Percentiles rank a stretch among this genome's conserved stretches.
Conservation (phyloP, 2,888 invertebrate genomes). For the Glaucopsyche alexis region DNA sequence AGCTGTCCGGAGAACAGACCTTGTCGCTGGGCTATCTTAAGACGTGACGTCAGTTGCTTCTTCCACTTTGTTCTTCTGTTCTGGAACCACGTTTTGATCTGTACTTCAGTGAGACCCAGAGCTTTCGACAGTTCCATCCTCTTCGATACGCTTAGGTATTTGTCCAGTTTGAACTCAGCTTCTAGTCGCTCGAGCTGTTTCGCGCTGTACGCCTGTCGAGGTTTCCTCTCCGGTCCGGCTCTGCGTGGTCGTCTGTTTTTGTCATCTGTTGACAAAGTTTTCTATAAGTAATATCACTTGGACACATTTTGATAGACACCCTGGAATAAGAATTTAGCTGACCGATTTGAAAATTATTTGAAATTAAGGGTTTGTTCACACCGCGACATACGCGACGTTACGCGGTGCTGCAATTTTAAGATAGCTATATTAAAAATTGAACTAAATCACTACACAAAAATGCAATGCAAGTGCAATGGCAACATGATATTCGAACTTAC, state of each 20-base stretch:
- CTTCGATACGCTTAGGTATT: slow-evolving; percentile 97
- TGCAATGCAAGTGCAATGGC: too few relatives aligned
- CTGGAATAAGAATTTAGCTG: too few relatives aligned
- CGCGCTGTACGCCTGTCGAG: slow-evolving; percentile 97
- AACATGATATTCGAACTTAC: too few relatives aligned
- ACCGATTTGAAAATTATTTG: too few relatives aligned
- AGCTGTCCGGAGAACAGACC: slow-evolving; percentile 87
- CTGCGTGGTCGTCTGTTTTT: slow-evolving; percentile 91
- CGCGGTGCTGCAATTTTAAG: too few relatives aligned
- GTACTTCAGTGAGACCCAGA: slow-evolving; percentile 93
- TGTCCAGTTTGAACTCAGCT: slow-evolving; percentile 96
- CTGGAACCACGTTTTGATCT: slow-evolving; percentile 98
- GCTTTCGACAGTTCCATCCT: slow-evolving; percentile 95
- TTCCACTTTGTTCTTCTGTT: slow-evolving; percentile 98
- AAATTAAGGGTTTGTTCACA: too few relatives aligned
- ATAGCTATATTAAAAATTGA: too few relatives aligned
- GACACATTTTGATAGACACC: too few relatives aligned
- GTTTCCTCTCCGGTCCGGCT: slow-evolving; percentile 94
- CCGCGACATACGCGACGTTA: too few relatives aligned
- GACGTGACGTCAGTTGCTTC: slow-evolving; percentile 93
- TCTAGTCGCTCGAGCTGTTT: slow-evolving; percentile 95
- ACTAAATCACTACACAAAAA: too few relatives aligned
- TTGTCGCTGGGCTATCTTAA: slow-evolving; percentile 94
- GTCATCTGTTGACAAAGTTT: slow-evolving; percentile 80
- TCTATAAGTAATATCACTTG: neutral